Conservation (phyloP, 2,113 vertebrate genomes). For the Anolis sagrei region DNA sequence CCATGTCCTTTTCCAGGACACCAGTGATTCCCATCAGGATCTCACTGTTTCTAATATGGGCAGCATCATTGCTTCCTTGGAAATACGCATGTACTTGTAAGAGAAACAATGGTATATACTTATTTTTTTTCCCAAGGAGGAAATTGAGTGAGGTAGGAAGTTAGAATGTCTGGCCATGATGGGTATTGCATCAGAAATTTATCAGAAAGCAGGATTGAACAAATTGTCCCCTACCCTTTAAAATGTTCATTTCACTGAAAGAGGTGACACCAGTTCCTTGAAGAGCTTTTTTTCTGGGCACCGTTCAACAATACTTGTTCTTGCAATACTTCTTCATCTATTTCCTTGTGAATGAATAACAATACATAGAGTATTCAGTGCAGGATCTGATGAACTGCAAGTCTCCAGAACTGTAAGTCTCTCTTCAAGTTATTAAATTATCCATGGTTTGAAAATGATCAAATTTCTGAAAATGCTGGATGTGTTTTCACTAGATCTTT, state of each 20-base stretch:
- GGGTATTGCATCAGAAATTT: not conserved
- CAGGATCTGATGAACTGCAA: not conserved
- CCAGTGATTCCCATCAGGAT: not conserved
- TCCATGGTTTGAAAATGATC: not conserved
- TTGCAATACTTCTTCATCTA: not conserved
- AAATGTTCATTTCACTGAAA: not conserved
- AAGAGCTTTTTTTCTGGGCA: not conserved
- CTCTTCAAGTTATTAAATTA: not conserved
- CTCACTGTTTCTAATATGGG: not conserved
- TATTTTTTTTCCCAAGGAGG: not conserved
- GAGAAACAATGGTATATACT: not conserved
- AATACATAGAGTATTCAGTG: not conserved
- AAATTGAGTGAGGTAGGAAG: not conserved
- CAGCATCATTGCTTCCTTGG: not conserved
- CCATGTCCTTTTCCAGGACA: not conserved
- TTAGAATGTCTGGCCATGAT: not conserved
- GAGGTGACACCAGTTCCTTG: not conserved
- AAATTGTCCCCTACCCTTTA: not conserved
- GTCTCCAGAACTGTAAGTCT: not conserved
- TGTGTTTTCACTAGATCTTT: not conserved
- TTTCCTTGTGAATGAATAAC: not conserved
- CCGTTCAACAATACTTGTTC: not conserved
- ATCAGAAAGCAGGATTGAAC: not conserved
- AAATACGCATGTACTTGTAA: not conserved
- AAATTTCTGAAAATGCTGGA: not conserved